Base-by-base conservation (phyloP, 1,140 invertebrate genomes). In the Apis cerana region DNA sequence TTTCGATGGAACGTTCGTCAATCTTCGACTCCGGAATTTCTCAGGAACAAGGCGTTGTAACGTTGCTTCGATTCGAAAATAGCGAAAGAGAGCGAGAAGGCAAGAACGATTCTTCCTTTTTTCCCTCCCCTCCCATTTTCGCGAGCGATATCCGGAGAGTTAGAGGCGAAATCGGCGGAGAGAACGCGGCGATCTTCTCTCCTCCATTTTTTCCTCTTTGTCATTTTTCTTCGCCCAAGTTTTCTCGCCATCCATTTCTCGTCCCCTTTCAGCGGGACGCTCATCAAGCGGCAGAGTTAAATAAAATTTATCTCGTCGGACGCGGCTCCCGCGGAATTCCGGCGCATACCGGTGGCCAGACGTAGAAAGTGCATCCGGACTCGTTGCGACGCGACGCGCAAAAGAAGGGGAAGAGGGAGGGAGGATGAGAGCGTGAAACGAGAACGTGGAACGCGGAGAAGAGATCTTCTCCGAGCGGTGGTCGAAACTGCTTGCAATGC, bases 281-380 rank as follows among this genome's bases (percentile, higher is more conserved):
- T 74, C 85, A 86, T 87, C 81, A 83, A 70, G 64, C 76, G 69
- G 27, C 50, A 65, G 76, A 89, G 84, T 90, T 90, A 88, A 86
- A 90, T 90, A 89, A 90, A 90, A 90, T 90, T 90, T 90, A 90
- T 88, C 87, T 90, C 87, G 88, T 69, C 64, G 68, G 84, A 85
- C 82, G 84, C 85, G 90, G 89, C 83, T 86, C 83, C 86, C 83
- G 78, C 85, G 86, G 87, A 91, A 90, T 90, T 91, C 88, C 85
- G 85, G 74, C 75, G 83, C 88, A 84, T 88, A 89, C 85, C 85
- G 70, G 56, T 58, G 69, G 71, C 67, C 75, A 82, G 78, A 89
- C 79, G 77, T 83, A 83, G 85, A 68, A 80, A 75, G 58, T 75
- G 83, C 75, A 89, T 85, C 80, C 86, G 89, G 76, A 48, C 58